phyloP scores from a whole-genome alignment of 2,888 invertebrate species.

The Amblyjoppa proteus region DNA sequence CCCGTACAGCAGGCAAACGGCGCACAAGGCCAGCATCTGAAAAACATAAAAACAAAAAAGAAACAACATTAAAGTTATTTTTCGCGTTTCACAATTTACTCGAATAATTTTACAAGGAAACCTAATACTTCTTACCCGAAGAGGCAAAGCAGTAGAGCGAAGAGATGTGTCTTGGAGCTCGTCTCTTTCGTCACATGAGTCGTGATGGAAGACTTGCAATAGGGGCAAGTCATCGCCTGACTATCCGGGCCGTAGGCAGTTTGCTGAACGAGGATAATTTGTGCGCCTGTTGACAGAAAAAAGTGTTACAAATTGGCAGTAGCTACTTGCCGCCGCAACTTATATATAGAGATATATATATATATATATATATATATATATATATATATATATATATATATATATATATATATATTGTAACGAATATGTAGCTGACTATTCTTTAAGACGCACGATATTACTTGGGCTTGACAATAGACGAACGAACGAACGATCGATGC shows the following conservation, averaged over 20 bases:
- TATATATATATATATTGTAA: too few species aligned
- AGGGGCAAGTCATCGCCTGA: constrained; percentile 84
- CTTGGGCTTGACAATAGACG: too few species aligned
- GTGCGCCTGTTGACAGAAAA: constrained; percentile 56
- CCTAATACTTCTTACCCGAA: constrained; percentile 81
- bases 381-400: too few species aligned
- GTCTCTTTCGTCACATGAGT: constrained; percentile 84
- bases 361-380: too few species aligned
- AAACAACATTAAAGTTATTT: not conserved
- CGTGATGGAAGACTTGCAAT: constrained; percentile 84
- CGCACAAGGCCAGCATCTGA: constrained; percentile 85
- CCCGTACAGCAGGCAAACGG: constrained; percentile 85
- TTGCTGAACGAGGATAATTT: constrained; percentile 70
- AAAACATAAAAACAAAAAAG: constrained; percentile 13
- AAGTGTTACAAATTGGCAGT: not conserved
- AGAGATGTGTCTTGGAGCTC: constrained; percentile 85
- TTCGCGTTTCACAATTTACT: too few species aligned
- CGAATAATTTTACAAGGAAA: not conserved
- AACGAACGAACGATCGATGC: too few species aligned
- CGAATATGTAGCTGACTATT: too few species aligned
- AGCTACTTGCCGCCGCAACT: not conserved
- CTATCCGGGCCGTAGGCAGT: constrained; percentile 82
- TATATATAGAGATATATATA: too few species aligned
- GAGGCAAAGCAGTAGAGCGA: constrained; percentile 85
- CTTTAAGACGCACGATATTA: too few species aligned